phyloP scores from a whole-genome alignment of 1,140 invertebrate genomes.

The Dinoponera quadriceps region DNA sequence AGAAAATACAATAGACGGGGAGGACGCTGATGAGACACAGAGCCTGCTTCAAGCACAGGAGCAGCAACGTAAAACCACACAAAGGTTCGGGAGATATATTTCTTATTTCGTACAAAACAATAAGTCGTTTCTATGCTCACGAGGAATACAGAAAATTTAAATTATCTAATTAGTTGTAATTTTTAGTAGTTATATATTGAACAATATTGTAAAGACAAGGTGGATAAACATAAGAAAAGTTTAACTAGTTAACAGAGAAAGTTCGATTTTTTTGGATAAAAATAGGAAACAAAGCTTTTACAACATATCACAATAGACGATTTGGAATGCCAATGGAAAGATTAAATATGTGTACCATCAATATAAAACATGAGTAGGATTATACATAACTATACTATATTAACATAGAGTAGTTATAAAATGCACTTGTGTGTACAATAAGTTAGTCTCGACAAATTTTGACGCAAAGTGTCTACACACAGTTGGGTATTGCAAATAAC shows the following conservation, averaged over 20 bases:
- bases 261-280: slow-evolving; percentile 37
- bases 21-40: slow-evolving; percentile 83
- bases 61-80: slow-evolving; percentile 74
- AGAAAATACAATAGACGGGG: slow-evolving; percentile 79
- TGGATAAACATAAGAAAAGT: slow-evolving; percentile 31
- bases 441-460: slow-evolving; percentile 56
- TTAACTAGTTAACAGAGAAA: slow-evolving; percentile 24
- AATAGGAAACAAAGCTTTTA: slow-evolving; percentile 49
- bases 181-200: slow-evolving; percentile 31
- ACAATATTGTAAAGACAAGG: slow-evolving; percentile 27
- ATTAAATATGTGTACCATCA: slow-evolving; percentile 65
- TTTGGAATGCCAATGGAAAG: slow-evolving; percentile 57
- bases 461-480: background rate
- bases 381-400: too few relatives aligned
- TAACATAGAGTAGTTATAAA: slow-evolving; percentile 68
- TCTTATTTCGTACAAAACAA: background rate
- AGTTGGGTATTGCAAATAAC: background rate
- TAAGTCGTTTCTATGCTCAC: background rate
- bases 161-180: slow-evolving; percentile 56
- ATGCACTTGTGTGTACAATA: slow-evolving; percentile 58
- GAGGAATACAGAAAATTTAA: slow-evolving; percentile 44
- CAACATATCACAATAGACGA: slow-evolving; percentile 58
- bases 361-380: too few relatives aligned
- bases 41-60: slow-evolving; percentile 80
- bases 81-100: slow-evolving; percentile 75